These are phyloP conservation scores for Apogon hyalosoma DNA, from an alignment of 2,797 vertebrate species.

Conservation along the genomic window DNA sequence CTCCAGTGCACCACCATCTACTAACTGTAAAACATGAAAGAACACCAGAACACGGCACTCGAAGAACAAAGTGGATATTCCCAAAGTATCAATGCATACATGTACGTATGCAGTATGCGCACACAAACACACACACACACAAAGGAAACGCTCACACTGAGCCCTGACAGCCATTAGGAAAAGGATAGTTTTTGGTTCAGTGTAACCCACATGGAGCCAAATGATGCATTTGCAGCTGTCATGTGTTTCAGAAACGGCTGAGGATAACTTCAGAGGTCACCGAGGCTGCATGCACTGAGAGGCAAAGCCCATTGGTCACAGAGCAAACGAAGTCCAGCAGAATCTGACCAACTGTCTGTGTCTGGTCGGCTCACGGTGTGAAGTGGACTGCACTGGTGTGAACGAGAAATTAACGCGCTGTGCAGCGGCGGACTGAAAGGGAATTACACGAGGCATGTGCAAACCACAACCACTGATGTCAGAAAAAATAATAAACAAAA, in stretches of 20 bases:
- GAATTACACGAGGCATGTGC: slow-evolving; percentile 7
- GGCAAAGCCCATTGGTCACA: slow-evolving; percentile 59
- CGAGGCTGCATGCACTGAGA: slow-evolving; percentile 37
- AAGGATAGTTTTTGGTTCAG: slow-evolving; percentile 29
- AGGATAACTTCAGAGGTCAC: slow-evolving; percentile 64
- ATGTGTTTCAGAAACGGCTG: slow-evolving; percentile 43
- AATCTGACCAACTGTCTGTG: slow-evolving; percentile 62
- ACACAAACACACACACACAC: slow-evolving; percentile 2
- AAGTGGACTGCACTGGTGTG: slow-evolving; percentile 37
- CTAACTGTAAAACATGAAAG: slow-evolving; percentile 39
- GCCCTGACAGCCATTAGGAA: slow-evolving; percentile 24
- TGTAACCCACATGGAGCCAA: slow-evolving; percentile 41
- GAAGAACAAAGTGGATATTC: slow-evolving; percentile 17
- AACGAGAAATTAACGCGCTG: slow-evolving; percentile 13
- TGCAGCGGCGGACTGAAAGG: slow-evolving; percentile 2
- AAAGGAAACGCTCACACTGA: slow-evolving; percentile 4
- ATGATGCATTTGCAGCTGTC: slow-evolving; percentile 65
- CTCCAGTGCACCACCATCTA: slow-evolving; percentile 52
- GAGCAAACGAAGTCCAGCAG: slow-evolving; percentile 50
- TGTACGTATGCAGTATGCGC: background rate
- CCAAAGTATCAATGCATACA: slow-evolving; percentile 8
- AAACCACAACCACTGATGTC: background rate
- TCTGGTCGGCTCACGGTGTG: slow-evolving; percentile 47
- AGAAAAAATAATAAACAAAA: background rate
- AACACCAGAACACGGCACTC: slow-evolving; percentile 15